Base-by-base conservation (phyloP, 2,888 invertebrate species). In the Allophyes oxyacanthae region DNA sequence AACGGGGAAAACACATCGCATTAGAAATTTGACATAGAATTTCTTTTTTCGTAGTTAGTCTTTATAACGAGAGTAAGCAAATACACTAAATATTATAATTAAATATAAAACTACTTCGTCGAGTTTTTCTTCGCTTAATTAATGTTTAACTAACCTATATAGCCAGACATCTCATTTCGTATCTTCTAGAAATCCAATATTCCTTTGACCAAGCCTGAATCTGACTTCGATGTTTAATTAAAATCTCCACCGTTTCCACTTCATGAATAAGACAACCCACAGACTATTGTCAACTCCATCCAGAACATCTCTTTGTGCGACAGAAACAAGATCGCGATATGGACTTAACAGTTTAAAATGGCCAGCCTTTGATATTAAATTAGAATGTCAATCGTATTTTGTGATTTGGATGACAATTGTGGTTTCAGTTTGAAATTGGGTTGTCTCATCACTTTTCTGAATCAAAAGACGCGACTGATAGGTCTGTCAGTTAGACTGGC, bases 251-350 rank as follows among this genome's bases (percentile, higher is more conserved):
- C 15, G 45, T 58, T 44, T 50, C 50, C 10, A 15, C 38, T 60
- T 37, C 37, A 42, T 53, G 43, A 55, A 65, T 53, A 55, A 44
- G 46, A 56, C 32, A 57, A 34, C 32, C 33, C 43, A 55, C 48
- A 46, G 50, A 41, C 54, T 49, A 64, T 61, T 73, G 59, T 75
- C 59, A 65, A 59, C 36, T 56, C 41, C 50, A 57, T 20, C 7
- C 10, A 25, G 38, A 49, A 36, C 30, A 49, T 25, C 46, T 57
- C 74, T 78, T 77, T 77, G 71, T 77, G 76, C 11, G 28, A 15
- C 38, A 63, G 64, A 64, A 69, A 52, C 41, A 51, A 61, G 61
- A 74, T 77, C 53, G 41, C 15, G 75, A 75, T 77, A 77, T 61
- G 55, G 32, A 45, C 8, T 44, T 50, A 40, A 55, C 49, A 55